A percentile compares a stretch with the other conserved stretches of the same genome.
These are phyloP conservation scores for Meliscaeva auricollis DNA, from an alignment of 2,888 invertebrate genomes.

Conservation along the genomic window DNA sequence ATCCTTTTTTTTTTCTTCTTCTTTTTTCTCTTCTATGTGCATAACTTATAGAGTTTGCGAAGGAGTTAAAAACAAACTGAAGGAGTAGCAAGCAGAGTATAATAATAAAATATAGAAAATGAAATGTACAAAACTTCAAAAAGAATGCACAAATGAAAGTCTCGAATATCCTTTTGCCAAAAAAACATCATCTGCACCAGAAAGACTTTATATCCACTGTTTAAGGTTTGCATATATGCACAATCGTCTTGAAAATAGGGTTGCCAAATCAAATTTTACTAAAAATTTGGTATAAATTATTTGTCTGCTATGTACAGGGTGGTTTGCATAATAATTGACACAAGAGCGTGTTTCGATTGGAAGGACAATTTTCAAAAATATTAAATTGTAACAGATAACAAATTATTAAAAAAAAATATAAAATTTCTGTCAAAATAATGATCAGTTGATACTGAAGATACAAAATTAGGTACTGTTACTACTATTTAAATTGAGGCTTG, in stretches of 20 bases:
- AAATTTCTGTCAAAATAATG: too few species aligned
- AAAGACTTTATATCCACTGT: slow-evolving; percentile 32
- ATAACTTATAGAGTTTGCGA: slow-evolving; percentile 37
- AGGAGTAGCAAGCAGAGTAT: slow-evolving; percentile 8
- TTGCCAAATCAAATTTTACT: not conserved
- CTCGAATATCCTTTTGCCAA: slow-evolving; percentile 54
- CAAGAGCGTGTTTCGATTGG: too few species aligned
- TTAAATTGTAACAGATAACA: too few species aligned
- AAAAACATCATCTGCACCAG: slow-evolving; percentile 17
- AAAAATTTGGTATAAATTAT: too few species aligned
- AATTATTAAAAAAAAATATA: too few species aligned
- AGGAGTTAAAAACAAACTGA: slow-evolving; percentile 20
- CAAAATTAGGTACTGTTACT: too few species aligned
- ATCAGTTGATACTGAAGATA: too few species aligned
- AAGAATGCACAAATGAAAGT: slow-evolving; percentile 56
- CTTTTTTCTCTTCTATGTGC: slow-evolving; percentile 22
- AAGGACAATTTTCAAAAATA: too few species aligned
- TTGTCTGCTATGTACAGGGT: too few species aligned
- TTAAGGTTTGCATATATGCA: slow-evolving; percentile 29
- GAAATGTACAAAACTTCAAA: slow-evolving; percentile 17
- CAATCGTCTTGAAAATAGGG: not conserved
- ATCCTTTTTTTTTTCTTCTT: not conserved
- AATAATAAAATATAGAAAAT: slow-evolving; percentile 20
- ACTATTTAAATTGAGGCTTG: too few species aligned
- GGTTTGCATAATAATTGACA: too few species aligned